phyloP scores from a whole-genome alignment of 2,888 invertebrate species.

The Mesorhabditis spiculigera region DNA sequence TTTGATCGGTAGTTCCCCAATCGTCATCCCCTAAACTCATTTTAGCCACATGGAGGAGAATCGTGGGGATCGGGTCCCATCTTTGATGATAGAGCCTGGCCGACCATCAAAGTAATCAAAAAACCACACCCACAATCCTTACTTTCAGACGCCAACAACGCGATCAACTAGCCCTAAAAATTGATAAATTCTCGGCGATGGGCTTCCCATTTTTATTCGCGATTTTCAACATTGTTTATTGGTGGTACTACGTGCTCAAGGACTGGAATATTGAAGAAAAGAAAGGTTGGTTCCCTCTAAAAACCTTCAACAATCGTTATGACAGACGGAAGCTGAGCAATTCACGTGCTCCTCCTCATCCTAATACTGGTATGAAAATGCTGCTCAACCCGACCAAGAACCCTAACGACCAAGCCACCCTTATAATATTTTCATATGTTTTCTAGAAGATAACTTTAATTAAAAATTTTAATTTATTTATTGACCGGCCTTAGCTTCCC shows the following conservation, averaged over 20 bases:
- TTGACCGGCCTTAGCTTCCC: not conserved
- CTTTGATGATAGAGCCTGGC: not conserved
- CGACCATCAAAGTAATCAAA: not conserved
- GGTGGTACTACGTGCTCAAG: slow-evolving; percentile 57
- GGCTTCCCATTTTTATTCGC: slow-evolving; percentile 56
- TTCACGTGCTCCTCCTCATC: too few relatives aligned
- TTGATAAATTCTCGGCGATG: slow-evolving; percentile 51
- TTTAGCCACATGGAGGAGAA: not conserved
- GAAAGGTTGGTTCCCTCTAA: not conserved
- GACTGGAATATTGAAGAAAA: slow-evolving; percentile 3
- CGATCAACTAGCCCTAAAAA: slow-evolving; percentile 48
- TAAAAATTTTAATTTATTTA: slow-evolving; percentile 5
- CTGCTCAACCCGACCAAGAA: not conserved
- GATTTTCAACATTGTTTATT: slow-evolving; percentile 62
- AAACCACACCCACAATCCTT: not conserved
- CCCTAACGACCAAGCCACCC: not conserved
- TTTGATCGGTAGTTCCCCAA: not conserved
- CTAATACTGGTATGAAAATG: not conserved
- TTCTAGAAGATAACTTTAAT: not conserved
- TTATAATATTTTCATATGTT: slow-evolving; percentile 3
- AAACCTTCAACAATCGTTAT: not conserved
- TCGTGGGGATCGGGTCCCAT: not conserved
- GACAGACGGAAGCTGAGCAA: too few relatives aligned
- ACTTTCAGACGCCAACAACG: slow-evolving; percentile 33
- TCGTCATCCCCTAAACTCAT: not conserved